Conservation (phyloP, 2,113 vertebrate genomes). For the Saguinus imperator region DNA sequence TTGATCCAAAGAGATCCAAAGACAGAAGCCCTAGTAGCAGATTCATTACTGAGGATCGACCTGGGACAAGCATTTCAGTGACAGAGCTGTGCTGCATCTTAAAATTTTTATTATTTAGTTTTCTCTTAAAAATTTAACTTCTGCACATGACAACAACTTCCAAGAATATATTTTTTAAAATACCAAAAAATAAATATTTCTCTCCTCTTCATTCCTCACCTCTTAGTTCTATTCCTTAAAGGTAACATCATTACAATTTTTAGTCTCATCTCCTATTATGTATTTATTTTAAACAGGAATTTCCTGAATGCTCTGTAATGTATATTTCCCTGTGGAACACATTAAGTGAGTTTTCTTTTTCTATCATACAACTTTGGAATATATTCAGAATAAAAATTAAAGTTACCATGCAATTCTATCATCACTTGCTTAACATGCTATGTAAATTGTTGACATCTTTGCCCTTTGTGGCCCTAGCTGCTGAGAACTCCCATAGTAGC, state of each 20-base stretch:
- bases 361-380: not conserved
- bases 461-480: not conserved
- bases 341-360: not conserved
- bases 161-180: not conserved
- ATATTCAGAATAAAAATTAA: not conserved
- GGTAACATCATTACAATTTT: not conserved
- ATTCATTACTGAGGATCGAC: not conserved
- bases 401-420: not conserved
- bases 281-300: constrained; percentile 48
- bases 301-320: not conserved
- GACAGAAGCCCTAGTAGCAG: not conserved
- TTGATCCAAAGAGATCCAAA: not conserved
- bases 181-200: not conserved
- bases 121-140: not conserved
- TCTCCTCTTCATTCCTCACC: not conserved
- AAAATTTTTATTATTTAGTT: not conserved
- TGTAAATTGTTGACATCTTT: not conserved
- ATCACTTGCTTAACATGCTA: constrained; percentile 1
- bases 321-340: not conserved
- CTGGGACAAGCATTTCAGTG: not conserved
- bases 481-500: not conserved
- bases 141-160: not conserved
- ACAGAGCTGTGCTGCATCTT: not conserved
- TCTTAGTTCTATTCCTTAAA: not conserved
- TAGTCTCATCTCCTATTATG: not conserved